Conservation (phyloP, 2,113 vertebrate species). For the Fulmarus glacialis region DNA sequence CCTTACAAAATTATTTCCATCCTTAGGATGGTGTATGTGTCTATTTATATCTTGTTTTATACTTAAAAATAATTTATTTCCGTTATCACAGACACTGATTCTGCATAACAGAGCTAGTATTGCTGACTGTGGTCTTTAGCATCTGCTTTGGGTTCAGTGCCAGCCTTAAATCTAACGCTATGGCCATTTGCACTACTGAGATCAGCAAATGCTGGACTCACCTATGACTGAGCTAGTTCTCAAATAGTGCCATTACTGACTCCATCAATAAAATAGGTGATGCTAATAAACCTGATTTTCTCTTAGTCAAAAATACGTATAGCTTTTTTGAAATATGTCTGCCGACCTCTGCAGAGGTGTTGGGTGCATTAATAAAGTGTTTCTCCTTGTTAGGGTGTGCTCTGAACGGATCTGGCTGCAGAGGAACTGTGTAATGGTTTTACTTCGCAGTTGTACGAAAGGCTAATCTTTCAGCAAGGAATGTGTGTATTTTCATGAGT, state of each 20-base stretch:
- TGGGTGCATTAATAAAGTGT: not conserved
- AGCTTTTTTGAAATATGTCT: not conserved
- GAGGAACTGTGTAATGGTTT: not conserved
- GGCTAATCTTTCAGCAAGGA: not conserved
- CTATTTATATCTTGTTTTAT: not conserved
- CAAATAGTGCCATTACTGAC: not conserved
- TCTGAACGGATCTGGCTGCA: not conserved
- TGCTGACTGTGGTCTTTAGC: not conserved
- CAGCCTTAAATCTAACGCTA: not conserved
- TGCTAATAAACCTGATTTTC: not conserved
- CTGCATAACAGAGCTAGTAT: not conserved
- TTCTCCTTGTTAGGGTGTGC: not conserved
- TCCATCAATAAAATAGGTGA: not conserved
- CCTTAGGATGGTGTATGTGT: not conserved
- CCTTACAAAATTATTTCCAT: not conserved
- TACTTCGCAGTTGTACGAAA: not conserved
- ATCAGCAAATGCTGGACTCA: constrained; percentile 27
- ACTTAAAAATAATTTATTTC: not conserved
- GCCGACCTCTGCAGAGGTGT: not conserved
- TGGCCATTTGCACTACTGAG: not conserved
- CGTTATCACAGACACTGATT: not conserved
- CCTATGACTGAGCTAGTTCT: not conserved
- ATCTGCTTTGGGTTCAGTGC: not conserved
- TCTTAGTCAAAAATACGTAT: not conserved
- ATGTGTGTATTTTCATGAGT: fast-evolving